Evolutionary conservation across 2,888 invertebrate genomes (phyloP).

Genomic region (Linnaemya vulpina): DNA sequence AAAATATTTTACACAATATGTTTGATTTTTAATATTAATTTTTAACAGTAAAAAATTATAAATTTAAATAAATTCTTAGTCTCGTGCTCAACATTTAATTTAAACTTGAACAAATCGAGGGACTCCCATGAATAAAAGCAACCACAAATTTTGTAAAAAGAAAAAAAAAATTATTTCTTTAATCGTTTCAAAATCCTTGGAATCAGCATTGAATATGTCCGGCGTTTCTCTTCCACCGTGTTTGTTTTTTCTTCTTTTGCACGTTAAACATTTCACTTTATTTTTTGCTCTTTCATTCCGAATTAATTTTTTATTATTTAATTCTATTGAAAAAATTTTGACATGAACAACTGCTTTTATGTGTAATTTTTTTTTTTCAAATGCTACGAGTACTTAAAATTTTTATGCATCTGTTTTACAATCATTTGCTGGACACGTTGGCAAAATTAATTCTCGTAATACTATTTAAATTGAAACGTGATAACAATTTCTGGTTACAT

Average conservation of each 20-base stretch:
- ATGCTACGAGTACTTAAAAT: not conserved
- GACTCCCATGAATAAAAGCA: not conserved
- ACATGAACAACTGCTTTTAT: constrained; percentile 46
- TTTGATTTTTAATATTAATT: no score
- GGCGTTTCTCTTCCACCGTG: not conserved
- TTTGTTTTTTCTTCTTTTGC: constrained; percentile 23
- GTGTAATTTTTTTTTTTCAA: constrained; percentile 25
- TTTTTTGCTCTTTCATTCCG: constrained; percentile 29
- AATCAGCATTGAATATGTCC: constrained; percentile 70
- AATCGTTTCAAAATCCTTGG: constrained; percentile 63
- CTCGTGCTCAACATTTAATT: not conserved
- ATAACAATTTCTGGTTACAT: not conserved
- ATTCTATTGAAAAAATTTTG: constrained; percentile 61
- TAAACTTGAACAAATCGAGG: not conserved
- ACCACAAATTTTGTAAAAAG: not conserved
- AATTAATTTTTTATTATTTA: constrained; percentile 51
- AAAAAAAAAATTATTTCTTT: constrained; percentile 20
- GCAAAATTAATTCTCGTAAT: not conserved
- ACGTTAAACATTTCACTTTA: constrained; percentile 52
- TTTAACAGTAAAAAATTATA: no score
- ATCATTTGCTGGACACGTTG: not conserved
- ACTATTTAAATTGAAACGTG: not conserved
- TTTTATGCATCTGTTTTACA: not conserved
- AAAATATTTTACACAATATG: no score
- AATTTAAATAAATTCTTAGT: no score